These are phyloP conservation scores for Eidolon helvum DNA, from an alignment of 2,113 vertebrate species.

Conservation along the genomic window DNA sequence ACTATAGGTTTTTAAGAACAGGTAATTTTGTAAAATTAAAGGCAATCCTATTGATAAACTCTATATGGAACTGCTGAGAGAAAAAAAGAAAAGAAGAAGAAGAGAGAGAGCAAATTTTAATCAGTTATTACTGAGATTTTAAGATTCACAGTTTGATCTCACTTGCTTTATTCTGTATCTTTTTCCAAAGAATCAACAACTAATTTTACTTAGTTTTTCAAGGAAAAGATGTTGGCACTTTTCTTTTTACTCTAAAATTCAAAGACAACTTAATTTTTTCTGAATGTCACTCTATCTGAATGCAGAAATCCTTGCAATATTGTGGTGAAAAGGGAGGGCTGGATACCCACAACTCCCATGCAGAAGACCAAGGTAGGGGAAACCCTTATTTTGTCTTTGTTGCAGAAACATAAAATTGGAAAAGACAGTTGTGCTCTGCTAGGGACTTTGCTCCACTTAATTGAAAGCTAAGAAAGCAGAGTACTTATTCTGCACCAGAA, in stretches of 20 bases:
- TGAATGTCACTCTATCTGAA: neutral
- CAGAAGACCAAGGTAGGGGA: neutral
- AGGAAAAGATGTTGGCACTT: neutral
- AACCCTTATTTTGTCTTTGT: neutral
- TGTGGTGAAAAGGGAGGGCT: neutral
- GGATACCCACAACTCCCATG: neutral
- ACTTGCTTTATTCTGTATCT: neutral
- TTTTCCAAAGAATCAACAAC: neutral
- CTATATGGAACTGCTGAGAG: slow-evolving; percentile 12
- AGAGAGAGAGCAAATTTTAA: neutral
- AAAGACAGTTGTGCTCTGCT: neutral
- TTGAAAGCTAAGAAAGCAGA: neutral
- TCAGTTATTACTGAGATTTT: neutral
- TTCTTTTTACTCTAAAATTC: neutral
- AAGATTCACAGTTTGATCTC: neutral
- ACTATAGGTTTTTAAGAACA: neutral
- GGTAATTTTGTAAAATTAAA: neutral
- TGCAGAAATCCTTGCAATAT: neutral
- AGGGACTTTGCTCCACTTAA: neutral
- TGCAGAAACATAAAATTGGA: neutral
- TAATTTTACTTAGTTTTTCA: neutral
- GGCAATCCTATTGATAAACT: neutral
- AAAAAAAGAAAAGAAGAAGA: neutral
- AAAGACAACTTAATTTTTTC: neutral
- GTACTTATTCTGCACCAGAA: neutral